Evolutionary conservation across 2,888 invertebrate species (phyloP), one percentile per base, ranked within the genome.

Genomic region (Dysmachus trigonus): DNA sequence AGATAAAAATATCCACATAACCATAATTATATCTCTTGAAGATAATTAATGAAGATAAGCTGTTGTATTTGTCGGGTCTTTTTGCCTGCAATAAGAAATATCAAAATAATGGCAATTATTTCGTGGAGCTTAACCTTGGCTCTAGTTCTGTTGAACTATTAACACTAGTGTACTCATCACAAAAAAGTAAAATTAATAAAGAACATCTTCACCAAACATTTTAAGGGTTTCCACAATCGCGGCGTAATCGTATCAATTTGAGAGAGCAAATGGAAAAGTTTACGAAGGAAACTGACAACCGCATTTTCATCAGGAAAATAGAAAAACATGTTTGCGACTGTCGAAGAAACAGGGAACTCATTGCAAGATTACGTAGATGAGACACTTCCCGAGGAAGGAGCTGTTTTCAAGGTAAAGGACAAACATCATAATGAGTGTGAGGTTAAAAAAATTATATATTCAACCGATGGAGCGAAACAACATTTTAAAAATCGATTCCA

Each of bases 241-340:
- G 95, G 95, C 0, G 92, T 94, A 47, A 94, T 94, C 89, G 93
- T 92, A 94, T 95, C 88, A 93, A 93, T 86, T 90, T 94, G 72
- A 92, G 94, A 94, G 0, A 91, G 5, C 35, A 92, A 93, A 79
- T 96, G 96, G 96, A 95, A 93, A 89, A 93, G 92, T 77, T 90
- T 95, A 33, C 92, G 96, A 18, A 88, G 93, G 0, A 95, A 95
- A 88, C 91, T 96, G 89, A 93, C 95, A 0, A 94, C 95, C 0
- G 93, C 94, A 0, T 96, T 95, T 89, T 94, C 95, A 0, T 93
- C 95, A 0, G 94, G 94, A 7, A 95, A 95, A 90, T 90, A 96
- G 77, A 95, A 94, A 90, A 93, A 91, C 1, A 95, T 95, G 94
- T 95, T 94, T 88, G 92, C 92, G 0, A 93, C 94, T 0, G 93